A percentile compares a stretch with the other conserved stretches of the same genome.
phyloP scores from a whole-genome alignment of 2,888 invertebrate genomes.

The Dynastes tityus region DNA sequence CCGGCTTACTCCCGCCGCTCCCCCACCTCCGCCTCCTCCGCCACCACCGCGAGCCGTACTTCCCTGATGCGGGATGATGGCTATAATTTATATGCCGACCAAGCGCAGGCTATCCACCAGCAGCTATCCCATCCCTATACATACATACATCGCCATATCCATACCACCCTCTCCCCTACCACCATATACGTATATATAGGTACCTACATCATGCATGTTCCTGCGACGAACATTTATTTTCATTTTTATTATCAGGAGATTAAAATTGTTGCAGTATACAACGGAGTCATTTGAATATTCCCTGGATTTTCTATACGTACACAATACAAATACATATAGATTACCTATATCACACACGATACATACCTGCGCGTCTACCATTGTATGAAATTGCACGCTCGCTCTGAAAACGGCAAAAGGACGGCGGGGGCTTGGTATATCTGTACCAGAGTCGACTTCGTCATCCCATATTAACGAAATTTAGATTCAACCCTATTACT shows the following conservation, averaged over 20 bases:
- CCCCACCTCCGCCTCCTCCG: conserved; percentile 46
- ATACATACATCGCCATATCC: neutral
- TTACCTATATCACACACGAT: neutral
- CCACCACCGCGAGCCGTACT: too few relatives aligned
- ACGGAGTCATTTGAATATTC: conserved; percentile 68
- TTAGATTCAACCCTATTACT: neutral
- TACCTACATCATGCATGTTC: conserved; percentile 65
- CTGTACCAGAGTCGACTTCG: too few relatives aligned
- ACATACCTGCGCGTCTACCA: neutral
- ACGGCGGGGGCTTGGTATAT: too few relatives aligned
- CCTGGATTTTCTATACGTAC: conserved; percentile 63
- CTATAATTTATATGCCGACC: conserved; percentile 68
- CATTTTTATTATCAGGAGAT: conserved; percentile 72
- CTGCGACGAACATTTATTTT: conserved; percentile 71
- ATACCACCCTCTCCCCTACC: conserved; percentile 54
- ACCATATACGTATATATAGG: conserved; percentile 7
- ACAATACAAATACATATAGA: neutral
- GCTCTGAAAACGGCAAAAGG: too few relatives aligned
- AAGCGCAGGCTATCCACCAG: conserved; percentile 43
- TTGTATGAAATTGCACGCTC: too few relatives aligned
- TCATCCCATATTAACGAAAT: too few relatives aligned
- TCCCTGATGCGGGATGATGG: conserved; percentile 69
- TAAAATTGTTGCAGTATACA: conserved; percentile 71
- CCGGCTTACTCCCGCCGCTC: conserved; percentile 67
- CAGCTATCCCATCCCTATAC: conserved; percentile 54